These are phyloP conservation scores for Abscondita cerata DNA, from an alignment of 2,888 invertebrate genomes.

Conservation along the genomic window DNA sequence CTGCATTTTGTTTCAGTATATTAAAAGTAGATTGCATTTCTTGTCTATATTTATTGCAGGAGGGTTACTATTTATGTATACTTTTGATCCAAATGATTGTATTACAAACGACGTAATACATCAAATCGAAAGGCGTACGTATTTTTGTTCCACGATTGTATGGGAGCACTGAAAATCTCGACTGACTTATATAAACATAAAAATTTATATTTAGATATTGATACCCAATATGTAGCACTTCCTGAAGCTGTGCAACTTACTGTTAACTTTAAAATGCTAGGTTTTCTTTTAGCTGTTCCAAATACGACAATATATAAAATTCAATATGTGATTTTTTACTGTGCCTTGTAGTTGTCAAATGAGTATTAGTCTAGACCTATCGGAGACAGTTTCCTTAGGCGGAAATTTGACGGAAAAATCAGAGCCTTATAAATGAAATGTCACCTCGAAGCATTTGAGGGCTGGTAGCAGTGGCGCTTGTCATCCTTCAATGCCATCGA, in stretches of 20 bases:
- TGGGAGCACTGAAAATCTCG: slow-evolving; percentile 4
- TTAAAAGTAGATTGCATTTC: slow-evolving; percentile 23
- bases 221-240: no score
- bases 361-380: slow-evolving; percentile 41
- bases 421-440: slow-evolving; percentile 46
- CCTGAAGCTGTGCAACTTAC: no score
- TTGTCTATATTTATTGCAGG: slow-evolving; percentile 20
- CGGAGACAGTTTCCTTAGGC: slow-evolving; percentile 41
- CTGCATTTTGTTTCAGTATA: slow-evolving; percentile 21
- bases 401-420: slow-evolving; percentile 46
- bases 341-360: slow-evolving; percentile 42
- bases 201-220: no score
- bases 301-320: slow-evolving; percentile 35
- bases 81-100: slow-evolving; percentile 12
- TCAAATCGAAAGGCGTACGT: slow-evolving; percentile 7
- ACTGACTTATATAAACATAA: no score
- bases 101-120: slow-evolving; percentile 24
- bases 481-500: slow-evolving; percentile 35
- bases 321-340: slow-evolving; percentile 40
- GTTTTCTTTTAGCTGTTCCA: no score
- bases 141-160: slow-evolving; percentile 13
- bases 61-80: slow-evolving; percentile 7
- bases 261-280: no score
- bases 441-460: slow-evolving; percentile 38
- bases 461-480: slow-evolving; percentile 33